phyloP scores from a whole-genome alignment of 2,888 invertebrate genomes.

The Linyphia triangularis region DNA sequence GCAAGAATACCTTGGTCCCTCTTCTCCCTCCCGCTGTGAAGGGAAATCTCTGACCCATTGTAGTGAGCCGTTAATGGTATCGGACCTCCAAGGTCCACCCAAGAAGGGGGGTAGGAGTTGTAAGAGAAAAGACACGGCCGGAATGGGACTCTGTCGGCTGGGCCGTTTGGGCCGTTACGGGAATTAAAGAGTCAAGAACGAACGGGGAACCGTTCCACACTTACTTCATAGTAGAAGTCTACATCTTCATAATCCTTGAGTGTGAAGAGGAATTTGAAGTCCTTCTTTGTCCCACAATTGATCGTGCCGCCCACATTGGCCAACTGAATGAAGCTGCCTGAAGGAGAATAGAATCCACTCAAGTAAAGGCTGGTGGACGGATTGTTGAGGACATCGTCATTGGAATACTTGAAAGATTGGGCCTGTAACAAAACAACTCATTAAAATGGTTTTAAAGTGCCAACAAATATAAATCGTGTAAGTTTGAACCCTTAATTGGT shows the following conservation, averaged over 20 bases:
- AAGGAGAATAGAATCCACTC: conserved; percentile 51
- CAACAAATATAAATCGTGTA: no score
- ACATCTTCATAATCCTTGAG: not conserved
- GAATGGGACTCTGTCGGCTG: not conserved
- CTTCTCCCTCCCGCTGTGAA: no score
- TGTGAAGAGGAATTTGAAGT: conserved; percentile 37
- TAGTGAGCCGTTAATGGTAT: no score
- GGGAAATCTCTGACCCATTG: no score
- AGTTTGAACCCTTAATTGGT: no score
- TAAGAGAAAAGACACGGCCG: no score
- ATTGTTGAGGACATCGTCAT: not conserved
- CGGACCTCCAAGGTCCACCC: no score
- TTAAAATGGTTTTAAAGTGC: no score
- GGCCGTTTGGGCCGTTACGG: no score
- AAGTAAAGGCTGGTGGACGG: conserved; percentile 21
- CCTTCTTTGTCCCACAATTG: conserved; percentile 26
- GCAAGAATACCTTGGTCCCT: no score
- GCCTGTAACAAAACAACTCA: not conserved
- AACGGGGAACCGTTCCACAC: not conserved
- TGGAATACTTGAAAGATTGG: not conserved
- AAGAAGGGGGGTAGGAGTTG: no score
- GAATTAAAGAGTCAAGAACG: not conserved
- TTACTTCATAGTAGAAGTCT: conserved; percentile 44
- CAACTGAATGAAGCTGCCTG: conserved; percentile 58
- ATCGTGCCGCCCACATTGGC: conserved; percentile 7